phyloP scores from a whole-genome alignment of 1,140 invertebrate genomes.

The Pachypeltis micranthus region DNA sequence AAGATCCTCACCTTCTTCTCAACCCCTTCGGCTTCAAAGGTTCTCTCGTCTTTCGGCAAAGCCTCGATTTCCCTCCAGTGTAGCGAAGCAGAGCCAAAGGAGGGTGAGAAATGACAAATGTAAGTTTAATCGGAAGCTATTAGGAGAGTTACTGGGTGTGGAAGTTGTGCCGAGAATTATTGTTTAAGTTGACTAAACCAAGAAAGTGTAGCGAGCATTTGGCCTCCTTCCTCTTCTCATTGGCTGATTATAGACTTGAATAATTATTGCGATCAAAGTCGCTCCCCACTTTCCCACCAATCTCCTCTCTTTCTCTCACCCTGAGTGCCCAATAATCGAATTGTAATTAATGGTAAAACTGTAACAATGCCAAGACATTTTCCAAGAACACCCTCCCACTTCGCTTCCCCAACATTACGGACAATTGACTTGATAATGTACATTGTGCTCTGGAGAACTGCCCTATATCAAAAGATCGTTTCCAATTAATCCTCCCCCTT shows the following conservation, averaged over 20 bases:
- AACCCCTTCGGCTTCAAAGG: not conserved
- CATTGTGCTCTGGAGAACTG: slow-evolving; percentile 5
- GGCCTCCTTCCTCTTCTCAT: slow-evolving; percentile 1
- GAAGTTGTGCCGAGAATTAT: slow-evolving; percentile 18
- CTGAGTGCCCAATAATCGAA: slow-evolving; percentile 5
- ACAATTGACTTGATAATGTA: slow-evolving; percentile 17
- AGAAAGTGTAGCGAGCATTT: slow-evolving; percentile 13
- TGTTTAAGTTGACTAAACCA: slow-evolving; percentile 19
- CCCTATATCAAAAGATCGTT: slow-evolving; percentile 13
- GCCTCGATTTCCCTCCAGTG: not conserved
- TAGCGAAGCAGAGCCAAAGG: not conserved
- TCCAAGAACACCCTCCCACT: slow-evolving; percentile 1
- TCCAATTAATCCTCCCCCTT: slow-evolving; percentile 10
- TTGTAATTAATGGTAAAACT: slow-evolving; percentile 17
- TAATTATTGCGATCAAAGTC: slow-evolving; percentile 15
- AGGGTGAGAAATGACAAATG: slow-evolving; percentile 19
- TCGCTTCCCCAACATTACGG: slow-evolving; percentile 11
- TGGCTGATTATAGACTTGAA: slow-evolving; percentile 15
- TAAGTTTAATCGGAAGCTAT: slow-evolving; percentile 22
- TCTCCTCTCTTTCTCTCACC: slow-evolving; percentile 2
- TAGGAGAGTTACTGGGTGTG: slow-evolving; percentile 14
- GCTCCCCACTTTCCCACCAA: too few species aligned
- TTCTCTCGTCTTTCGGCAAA: not conserved
- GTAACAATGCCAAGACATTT: slow-evolving; percentile 17
- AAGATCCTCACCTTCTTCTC: slow-evolving; percentile 5